Evolutionary conservation across 2,888 invertebrate genomes (phyloP).

Genomic region (Oligia strigilis): DNA sequence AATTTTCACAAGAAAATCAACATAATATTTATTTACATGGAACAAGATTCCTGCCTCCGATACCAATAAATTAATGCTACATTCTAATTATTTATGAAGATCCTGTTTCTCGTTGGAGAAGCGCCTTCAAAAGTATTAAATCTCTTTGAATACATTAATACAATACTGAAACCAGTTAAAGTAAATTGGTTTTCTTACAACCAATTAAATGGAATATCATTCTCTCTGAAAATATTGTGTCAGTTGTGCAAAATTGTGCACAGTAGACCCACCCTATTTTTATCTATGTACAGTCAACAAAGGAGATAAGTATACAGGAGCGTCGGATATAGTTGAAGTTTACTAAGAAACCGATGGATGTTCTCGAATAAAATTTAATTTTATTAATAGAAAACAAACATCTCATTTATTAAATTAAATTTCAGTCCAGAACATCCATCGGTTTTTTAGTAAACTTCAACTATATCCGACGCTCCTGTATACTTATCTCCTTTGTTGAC

Average conservation of each 20-base stretch:
- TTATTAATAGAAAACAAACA: too few species aligned
- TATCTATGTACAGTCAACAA: too few species aligned
- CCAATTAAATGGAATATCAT: not conserved
- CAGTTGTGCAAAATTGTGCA: too few species aligned
- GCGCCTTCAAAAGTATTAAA: slow-evolving; percentile 34
- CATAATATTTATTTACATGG: slow-evolving; percentile 13
- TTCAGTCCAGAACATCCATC: too few species aligned
- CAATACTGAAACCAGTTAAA: slow-evolving; percentile 16
- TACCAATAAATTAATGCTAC: slow-evolving; percentile 49
- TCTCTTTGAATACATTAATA: slow-evolving; percentile 31
- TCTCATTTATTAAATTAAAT: too few species aligned
- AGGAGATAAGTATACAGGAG: too few species aligned
- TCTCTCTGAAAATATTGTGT: not conserved
- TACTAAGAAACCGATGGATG: too few species aligned
- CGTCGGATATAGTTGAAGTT: too few species aligned
- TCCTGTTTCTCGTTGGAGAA: slow-evolving; percentile 33
- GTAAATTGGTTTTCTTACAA: slow-evolving; percentile 22
- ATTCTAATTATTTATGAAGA: slow-evolving; percentile 49
- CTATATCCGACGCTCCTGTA: too few species aligned
- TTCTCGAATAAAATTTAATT: too few species aligned
- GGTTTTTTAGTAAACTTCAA: too few species aligned
- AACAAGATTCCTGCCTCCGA: slow-evolving; percentile 21
- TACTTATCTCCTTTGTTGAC: too few species aligned
- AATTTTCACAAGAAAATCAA: slow-evolving; percentile 17
- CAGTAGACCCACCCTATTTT: not conserved